phyloP scores from a whole-genome alignment of 2,797 vertebrate genomes.

The Allobates femoralis region DNA sequence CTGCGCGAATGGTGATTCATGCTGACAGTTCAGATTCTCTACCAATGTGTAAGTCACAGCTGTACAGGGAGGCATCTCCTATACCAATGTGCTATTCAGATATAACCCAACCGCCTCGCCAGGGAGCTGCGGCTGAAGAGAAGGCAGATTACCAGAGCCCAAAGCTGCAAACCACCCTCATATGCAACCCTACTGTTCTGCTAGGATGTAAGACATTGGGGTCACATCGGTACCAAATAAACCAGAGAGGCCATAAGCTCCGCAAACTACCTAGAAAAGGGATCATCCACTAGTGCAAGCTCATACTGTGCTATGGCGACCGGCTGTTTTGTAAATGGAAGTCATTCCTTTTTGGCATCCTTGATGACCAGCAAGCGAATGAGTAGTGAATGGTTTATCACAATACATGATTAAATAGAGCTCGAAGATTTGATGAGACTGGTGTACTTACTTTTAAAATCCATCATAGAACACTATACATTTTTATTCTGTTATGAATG shows the following conservation, averaged over 20 bases:
- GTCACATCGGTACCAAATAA: not conserved
- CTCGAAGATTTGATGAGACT: too few relatives aligned
- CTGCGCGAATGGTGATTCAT: constrained; percentile 7
- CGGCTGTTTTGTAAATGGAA: too few relatives aligned
- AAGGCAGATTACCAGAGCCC: not conserved
- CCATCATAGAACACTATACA: too few relatives aligned
- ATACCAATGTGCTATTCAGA: constrained; percentile 3
- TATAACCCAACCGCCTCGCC: not conserved
- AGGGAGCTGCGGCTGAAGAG: not conserved
- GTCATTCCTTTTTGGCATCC: too few relatives aligned
- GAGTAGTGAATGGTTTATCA: too few relatives aligned
- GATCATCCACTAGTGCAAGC: too few relatives aligned
- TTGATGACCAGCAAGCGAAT: too few relatives aligned
- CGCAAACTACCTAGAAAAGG: not conserved
- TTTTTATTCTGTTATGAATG: too few relatives aligned
- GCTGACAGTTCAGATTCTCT: constrained; percentile 26
- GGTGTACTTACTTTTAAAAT: too few relatives aligned
- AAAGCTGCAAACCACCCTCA: not conserved
- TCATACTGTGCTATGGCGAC: too few relatives aligned
- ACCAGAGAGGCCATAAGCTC: not conserved
- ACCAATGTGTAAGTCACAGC: constrained; percentile 21
- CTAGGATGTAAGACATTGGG: not conserved
- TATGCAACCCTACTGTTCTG: not conserved
- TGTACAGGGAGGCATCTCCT: constrained; percentile 17
- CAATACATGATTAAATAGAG: too few relatives aligned